Evolutionary conservation across 2,797 vertebrate species (phyloP).

Genomic region (Geotrypetes seraphini): DNA sequence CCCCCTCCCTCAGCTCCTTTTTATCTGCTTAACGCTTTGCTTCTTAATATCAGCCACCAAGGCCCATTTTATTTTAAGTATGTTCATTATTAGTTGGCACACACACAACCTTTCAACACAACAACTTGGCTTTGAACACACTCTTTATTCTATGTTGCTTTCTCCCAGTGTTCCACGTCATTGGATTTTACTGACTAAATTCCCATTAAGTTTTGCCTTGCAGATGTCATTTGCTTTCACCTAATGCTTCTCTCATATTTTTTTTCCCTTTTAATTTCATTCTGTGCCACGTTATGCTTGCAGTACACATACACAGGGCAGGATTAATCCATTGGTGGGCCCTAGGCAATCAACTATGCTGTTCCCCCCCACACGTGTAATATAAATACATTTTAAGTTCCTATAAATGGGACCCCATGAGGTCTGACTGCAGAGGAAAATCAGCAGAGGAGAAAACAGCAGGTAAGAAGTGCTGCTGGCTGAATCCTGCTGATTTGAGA

Average conservation of each 20-base stretch:
- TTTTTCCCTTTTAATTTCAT: conserved; percentile 45
- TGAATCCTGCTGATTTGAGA: no score
- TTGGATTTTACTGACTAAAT: conserved; percentile 47
- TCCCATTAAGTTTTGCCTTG: conserved; percentile 43
- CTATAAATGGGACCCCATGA: no score
- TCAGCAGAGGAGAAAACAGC: conserved; percentile 9
- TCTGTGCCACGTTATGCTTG: no score
- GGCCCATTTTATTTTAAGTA: conserved; percentile 3
- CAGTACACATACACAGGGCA: no score
- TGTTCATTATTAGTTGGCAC: conserved; percentile 14
- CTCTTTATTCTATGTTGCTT: conserved; percentile 31
- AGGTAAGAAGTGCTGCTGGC: conserved; percentile 12
- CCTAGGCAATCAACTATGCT: no score
- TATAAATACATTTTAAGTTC: no score
- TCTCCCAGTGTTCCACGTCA: conserved; percentile 38
- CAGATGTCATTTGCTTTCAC: no score
- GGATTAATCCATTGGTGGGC: no score
- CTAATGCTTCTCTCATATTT: no score
- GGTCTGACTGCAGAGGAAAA: conserved; percentile 20
- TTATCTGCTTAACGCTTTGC: conserved; percentile 16
- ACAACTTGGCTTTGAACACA: conserved; percentile 33
- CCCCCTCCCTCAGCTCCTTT: accelerated
- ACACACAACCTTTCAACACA: conserved; percentile 20
- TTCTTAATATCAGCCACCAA: neutral
- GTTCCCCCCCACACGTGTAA: no score